Conservation (phyloP, 2,797 vertebrate species). For the Triplophysa bombifrons region DNA sequence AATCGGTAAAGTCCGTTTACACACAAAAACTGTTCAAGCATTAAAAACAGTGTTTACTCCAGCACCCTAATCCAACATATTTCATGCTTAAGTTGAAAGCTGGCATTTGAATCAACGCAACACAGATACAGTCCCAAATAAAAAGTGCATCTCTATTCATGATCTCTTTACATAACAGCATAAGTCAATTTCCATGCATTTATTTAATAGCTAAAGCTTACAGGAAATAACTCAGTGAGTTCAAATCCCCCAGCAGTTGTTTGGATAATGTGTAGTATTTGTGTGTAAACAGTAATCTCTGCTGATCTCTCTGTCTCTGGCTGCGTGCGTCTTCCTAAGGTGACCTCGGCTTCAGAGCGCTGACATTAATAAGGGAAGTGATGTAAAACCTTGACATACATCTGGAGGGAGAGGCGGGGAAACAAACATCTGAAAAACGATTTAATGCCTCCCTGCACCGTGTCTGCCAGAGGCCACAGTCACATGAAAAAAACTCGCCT, state of each 20-base stretch:
- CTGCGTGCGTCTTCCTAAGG: constrained; percentile 13
- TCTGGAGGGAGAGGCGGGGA: constrained; percentile 44
- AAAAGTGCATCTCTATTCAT: background rate
- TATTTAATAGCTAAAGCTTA: constrained; percentile 1
- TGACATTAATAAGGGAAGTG: constrained; percentile 61
- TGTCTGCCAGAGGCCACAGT: constrained; percentile 18
- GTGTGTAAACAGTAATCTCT: constrained; percentile 44
- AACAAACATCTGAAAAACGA: constrained; percentile 50
- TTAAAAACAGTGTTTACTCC: background rate
- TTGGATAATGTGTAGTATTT: constrained; percentile 45
- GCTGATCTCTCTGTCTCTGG: background rate
- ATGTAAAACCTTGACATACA: constrained; percentile 52
- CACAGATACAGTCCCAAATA: background rate
- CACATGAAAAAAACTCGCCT: constrained; percentile 37
- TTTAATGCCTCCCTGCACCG: constrained; percentile 56
- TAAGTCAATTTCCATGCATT: background rate
- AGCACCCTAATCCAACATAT: background rate
- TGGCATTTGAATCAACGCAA: background rate
- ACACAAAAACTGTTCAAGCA: background rate
- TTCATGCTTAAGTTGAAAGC: background rate
- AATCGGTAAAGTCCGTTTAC: background rate
- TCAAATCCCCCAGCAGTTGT: constrained; percentile 26
- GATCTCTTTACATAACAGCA: constrained; percentile 18
- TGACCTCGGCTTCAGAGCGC: constrained; percentile 45
- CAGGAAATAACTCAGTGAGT: constrained; percentile 9